Evolutionary conservation across 2,888 invertebrate genomes (phyloP).

Genomic region (Atherix ibis): DNA sequence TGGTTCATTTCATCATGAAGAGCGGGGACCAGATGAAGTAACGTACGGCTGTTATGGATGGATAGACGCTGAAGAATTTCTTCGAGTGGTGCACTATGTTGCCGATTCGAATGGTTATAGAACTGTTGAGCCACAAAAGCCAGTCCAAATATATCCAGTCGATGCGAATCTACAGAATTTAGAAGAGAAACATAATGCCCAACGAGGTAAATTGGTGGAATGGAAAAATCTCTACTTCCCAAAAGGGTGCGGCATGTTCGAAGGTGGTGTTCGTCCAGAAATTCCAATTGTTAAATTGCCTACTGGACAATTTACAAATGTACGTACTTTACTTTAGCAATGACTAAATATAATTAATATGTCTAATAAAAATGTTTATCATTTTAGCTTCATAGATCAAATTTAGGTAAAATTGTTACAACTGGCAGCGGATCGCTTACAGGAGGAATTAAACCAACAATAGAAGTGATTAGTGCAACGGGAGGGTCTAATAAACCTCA

Average conservation of each 20-base stretch:
- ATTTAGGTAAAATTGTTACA: conserved; percentile 1
- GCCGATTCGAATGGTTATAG: conserved; percentile 66
- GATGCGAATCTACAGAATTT: conserved; percentile 11
- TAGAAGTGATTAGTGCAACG: no score
- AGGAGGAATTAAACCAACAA: no score
- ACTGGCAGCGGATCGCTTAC: conserved; percentile 4
- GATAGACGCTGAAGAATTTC: conserved; percentile 47
- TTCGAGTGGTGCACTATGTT: conserved; percentile 57
- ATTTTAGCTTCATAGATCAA: background rate
- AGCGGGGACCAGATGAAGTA: conserved; percentile 56
- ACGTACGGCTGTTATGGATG: conserved; percentile 71
- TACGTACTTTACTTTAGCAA: no score
- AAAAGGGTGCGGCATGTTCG: conserved; percentile 47
- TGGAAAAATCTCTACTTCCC: conserved; percentile 60
- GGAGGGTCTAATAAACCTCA: no score
- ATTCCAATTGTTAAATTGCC: conserved; percentile 15
- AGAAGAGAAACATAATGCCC: conserved; percentile 17
- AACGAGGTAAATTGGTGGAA: conserved; percentile 40
- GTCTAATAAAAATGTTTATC: background rate
- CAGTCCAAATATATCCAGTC: conserved; percentile 42
- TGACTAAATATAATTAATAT: background rate
- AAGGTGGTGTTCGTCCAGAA: conserved; percentile 28
- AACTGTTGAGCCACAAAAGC: conserved; percentile 50
- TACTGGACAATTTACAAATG: conserved; percentile 33
- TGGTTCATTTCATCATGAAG: conserved; percentile 66